A percentile compares a stretch with the other conserved stretches of the same genome.
Evolutionary conservation across 2,113 vertebrate species (phyloP).

Genomic region (Anhinga rufa): DNA sequence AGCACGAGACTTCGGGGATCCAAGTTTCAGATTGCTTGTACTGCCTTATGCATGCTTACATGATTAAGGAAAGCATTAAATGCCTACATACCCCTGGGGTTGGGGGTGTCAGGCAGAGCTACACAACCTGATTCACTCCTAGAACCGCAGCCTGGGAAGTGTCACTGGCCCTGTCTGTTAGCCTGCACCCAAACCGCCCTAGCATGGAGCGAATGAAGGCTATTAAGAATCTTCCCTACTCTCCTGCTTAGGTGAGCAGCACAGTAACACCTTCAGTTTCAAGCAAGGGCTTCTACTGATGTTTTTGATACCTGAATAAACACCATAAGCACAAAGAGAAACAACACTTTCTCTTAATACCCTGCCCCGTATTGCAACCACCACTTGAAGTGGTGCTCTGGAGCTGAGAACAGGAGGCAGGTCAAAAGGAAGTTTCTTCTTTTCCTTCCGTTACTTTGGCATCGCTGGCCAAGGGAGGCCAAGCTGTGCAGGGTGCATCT

Average conservation of each 20-base stretch:
- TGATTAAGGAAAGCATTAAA: neutral
- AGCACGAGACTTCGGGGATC: neutral
- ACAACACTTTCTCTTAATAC: neutral
- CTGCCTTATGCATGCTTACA: neutral
- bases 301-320: neutral
- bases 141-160: neutral
- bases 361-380: neutral
- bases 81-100: neutral
- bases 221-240: neutral
- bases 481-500: fast-evolving
- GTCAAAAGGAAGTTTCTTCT: neutral
- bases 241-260: neutral
- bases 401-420: neutral
- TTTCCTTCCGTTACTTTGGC: neutral
- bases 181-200: neutral
- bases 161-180: neutral
- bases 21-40: neutral
- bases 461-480: neutral
- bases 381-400: neutral
- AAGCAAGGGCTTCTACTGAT: neutral
- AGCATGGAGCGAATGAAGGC: neutral
- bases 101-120: neutral
- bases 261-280: neutral
- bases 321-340: neutral
- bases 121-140: neutral